Evolutionary conservation across 2,888 invertebrate genomes (phyloP).

Genomic region (Onchidella celtica): DNA sequence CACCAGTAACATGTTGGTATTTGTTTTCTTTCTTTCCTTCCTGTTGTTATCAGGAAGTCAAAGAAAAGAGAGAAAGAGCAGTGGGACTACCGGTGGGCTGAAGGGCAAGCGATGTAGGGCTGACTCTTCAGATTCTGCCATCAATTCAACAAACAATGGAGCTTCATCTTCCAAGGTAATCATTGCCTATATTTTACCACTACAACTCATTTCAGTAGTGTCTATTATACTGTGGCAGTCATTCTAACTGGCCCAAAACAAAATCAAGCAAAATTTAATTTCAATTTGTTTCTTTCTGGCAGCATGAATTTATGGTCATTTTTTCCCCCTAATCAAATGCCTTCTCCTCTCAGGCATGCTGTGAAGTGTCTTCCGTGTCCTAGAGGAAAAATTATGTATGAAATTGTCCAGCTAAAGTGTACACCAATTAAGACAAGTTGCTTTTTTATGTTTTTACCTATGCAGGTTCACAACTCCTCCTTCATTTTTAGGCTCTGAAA

Average conservation of each 20-base stretch:
- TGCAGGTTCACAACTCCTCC: no score
- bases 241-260: background rate
- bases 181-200: background rate
- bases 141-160: constrained; percentile 65
- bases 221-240: background rate
- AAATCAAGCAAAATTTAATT: no score
- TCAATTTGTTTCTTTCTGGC: no score
- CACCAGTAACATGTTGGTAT: background rate
- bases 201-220: background rate
- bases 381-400: no score
- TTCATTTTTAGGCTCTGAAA: no score
- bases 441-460: no score
- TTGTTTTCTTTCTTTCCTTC: background rate
- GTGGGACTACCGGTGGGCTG: constrained; percentile 56
- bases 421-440: no score
- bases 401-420: no score
- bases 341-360: no score
- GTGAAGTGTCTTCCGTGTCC: no score
- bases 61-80: constrained; percentile 71
- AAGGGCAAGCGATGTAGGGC: constrained; percentile 64
- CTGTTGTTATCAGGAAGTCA: constrained; percentile 66
- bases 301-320: no score
- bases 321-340: no score
- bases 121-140: constrained; percentile 65
- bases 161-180: constrained; percentile 67